A percentile compares a stretch with the other conserved stretches of the same genome.
Conservation (phyloP, 92 coral and sea anemone species). For the Heteractis magnifica region DNA sequence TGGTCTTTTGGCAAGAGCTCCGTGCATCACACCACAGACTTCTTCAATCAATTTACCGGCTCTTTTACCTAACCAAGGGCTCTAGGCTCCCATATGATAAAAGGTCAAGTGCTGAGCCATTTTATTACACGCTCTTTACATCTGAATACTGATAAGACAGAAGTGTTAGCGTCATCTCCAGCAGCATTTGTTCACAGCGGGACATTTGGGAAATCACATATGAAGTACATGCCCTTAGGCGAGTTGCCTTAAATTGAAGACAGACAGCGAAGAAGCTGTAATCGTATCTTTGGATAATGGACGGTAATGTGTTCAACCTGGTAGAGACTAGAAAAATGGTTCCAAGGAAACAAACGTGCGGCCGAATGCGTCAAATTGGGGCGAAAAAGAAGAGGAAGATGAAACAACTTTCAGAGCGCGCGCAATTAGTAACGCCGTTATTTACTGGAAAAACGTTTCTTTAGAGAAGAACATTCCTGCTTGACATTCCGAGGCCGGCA, state of each 20-base stretch:
- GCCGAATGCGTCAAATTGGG: too few relatives aligned
- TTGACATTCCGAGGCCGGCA: too few relatives aligned
- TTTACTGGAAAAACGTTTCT: too few relatives aligned
- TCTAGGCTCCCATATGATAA: neutral
- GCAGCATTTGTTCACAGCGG: slow-evolving; percentile 11
- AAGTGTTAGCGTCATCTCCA: neutral
- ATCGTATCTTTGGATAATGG: neutral
- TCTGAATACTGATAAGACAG: neutral
- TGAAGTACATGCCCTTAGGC: slow-evolving; percentile 3
- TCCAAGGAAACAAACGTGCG: neutral
- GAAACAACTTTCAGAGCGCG: too few relatives aligned
- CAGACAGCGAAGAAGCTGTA: neutral
- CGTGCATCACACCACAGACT: neutral
- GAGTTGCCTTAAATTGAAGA: neutral
- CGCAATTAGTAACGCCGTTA: too few relatives aligned
- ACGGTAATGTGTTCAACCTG: neutral
- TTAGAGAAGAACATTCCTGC: too few relatives aligned
- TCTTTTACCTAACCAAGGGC: neutral
- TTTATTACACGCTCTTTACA: neutral
- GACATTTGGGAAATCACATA: neutral
- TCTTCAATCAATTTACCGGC: neutral
- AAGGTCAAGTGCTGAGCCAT: neutral
- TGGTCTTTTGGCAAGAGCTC: neutral
- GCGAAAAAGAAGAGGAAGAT: too few relatives aligned
- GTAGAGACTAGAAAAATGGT: neutral